Percentiles rank a stretch among this genome's conserved stretches.
phyloP scores from a whole-genome alignment of 2,113 vertebrate genomes.

The Atractosteus spatula region DNA sequence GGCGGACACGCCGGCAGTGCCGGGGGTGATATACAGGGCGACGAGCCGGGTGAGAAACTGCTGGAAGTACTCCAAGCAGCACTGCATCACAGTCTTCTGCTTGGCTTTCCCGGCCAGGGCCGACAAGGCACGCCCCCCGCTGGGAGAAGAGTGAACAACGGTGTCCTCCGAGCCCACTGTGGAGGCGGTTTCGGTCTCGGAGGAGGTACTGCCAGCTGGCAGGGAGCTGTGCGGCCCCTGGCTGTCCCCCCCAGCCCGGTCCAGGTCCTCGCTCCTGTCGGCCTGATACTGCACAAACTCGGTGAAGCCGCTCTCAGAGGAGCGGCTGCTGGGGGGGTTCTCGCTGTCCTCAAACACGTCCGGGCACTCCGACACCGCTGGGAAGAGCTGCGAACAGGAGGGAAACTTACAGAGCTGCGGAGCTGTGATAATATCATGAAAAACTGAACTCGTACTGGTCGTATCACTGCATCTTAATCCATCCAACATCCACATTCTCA shows the following conservation, averaged over 20 bases:
- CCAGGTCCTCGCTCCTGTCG: conserved; percentile 70
- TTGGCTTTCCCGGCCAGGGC: conserved; percentile 63
- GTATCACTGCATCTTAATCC: no score
- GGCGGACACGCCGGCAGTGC: conserved; percentile 43
- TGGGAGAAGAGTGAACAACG: conserved; percentile 53
- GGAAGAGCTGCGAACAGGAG: conserved; percentile 52
- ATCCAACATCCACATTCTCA: no score
- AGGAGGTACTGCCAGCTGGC: conserved; percentile 65
- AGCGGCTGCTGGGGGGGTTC: conserved; percentile 70
- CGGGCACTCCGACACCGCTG: conserved; percentile 64
- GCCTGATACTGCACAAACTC: conserved; percentile 92
- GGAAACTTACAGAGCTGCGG: neutral
- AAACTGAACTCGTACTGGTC: no score
- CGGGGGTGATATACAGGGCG: conserved; percentile 78
- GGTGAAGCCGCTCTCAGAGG: conserved; percentile 90
- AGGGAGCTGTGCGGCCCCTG: conserved; percentile 34
- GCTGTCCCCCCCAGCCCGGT: conserved; percentile 54
- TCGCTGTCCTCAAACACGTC: conserved; percentile 85
- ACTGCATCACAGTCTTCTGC: conserved; percentile 95
- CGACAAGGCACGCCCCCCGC: conserved; percentile 8
- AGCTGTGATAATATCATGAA: neutral
- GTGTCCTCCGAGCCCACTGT: conserved; percentile 72
- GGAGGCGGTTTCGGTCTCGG: conserved; percentile 72
- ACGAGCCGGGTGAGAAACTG: conserved; percentile 89
- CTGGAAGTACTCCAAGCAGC: conserved; percentile 91